Evolutionary conservation across 2,113 vertebrate species (phyloP).

Genomic region (Antechinus stuartii): DNA sequence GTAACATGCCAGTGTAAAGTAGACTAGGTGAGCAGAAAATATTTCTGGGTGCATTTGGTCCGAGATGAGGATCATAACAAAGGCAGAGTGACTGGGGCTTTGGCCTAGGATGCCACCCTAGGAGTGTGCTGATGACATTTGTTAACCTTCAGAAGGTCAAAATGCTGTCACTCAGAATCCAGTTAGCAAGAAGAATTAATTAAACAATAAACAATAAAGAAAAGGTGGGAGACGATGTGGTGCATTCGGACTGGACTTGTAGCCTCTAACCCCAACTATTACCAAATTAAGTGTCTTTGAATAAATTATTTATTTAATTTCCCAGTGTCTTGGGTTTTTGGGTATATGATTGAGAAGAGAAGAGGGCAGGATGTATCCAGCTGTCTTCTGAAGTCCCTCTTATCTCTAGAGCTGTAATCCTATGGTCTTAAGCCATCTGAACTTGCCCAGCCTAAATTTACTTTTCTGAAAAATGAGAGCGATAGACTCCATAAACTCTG

Average conservation of each 20-base stretch:
- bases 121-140: not conserved
- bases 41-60: not conserved
- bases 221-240: fast-evolving
- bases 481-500: not conserved
- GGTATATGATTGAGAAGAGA: not conserved
- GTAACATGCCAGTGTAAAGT: not conserved
- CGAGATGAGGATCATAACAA: not conserved
- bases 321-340: not conserved
- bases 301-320: not conserved
- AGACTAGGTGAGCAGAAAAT: not conserved
- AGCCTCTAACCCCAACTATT: not conserved
- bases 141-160: not conserved
- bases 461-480: not conserved
- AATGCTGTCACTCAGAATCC: not conserved
- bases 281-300: not conserved
- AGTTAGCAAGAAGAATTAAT: not conserved
- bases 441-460: not conserved
- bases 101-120: not conserved
- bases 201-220: not conserved
- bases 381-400: not conserved
- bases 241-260: not conserved
- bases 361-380: not conserved
- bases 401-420: not conserved
- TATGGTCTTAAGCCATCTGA: not conserved
- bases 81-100: not conserved